Evolutionary conservation across 2,113 vertebrate genomes (phyloP).

Genomic region (Hypomesus transpacificus): DNA sequence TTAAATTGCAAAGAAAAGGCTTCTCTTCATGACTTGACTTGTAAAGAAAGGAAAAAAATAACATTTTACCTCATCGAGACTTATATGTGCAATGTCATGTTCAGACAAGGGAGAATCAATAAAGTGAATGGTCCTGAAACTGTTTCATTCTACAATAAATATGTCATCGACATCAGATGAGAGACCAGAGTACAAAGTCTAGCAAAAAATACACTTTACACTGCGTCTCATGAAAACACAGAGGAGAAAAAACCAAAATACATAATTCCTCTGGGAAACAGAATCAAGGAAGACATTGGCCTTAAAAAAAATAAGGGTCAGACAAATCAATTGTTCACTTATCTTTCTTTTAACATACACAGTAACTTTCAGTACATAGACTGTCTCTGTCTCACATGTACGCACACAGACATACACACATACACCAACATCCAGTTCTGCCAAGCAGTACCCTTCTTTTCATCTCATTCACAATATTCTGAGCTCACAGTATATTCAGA

Average conservation of each 20-base stretch:
- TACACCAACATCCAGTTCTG: slow-evolving; percentile 14
- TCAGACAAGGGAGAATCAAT: background rate
- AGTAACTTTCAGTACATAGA: background rate
- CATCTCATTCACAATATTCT: slow-evolving; percentile 19
- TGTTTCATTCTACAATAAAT: no score
- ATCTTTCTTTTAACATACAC: slow-evolving; percentile 21
- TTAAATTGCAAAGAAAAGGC: background rate
- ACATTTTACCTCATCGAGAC: no score
- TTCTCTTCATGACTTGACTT: background rate
- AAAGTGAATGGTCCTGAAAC: background rate
- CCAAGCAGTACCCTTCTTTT: slow-evolving; percentile 44
- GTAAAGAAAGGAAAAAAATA: background rate
- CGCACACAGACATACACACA: slow-evolving; percentile 19
- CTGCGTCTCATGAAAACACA: no score
- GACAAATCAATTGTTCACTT: slow-evolving; percentile 52
- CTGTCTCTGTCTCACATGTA: slow-evolving; percentile 1
- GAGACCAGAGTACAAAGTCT: no score
- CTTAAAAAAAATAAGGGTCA: slow-evolving; percentile 48
- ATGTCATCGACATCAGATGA: no score
- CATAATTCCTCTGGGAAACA: slow-evolving; percentile 13
- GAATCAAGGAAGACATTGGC: slow-evolving; percentile 56
- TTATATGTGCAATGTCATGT: background rate
- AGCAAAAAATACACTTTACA: no score
- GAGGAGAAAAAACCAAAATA: background rate
- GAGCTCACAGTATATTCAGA: no score